Evolutionary conservation across 2,113 vertebrate species (phyloP).

Genomic region (Amphilophus citrinellus): DNA sequence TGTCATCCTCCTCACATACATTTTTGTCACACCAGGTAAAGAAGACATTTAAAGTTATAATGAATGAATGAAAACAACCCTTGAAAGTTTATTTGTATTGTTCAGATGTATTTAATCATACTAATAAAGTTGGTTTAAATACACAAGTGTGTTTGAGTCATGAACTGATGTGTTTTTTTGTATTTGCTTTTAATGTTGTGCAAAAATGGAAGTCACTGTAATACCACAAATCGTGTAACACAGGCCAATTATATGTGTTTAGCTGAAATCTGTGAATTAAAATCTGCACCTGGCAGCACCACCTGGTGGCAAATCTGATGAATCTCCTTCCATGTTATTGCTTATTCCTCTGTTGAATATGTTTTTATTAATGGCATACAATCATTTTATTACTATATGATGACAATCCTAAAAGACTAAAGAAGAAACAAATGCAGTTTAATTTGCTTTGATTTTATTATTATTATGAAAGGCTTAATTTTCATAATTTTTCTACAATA

Average conservation of each 20-base stretch:
- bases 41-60: background rate
- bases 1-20: background rate
- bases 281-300: background rate
- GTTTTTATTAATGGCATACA: background rate
- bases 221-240: background rate
- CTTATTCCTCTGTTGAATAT: background rate
- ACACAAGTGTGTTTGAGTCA: background rate
- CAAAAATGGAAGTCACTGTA: background rate
- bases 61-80: background rate
- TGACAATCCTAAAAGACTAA: background rate
- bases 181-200: background rate
- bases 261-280: background rate
- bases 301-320: background rate
- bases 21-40: background rate
- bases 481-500: background rate
- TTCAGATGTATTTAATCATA: background rate
- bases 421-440: background rate
- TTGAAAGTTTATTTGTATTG: conserved; percentile 12
- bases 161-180: background rate
- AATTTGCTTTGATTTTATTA: background rate
- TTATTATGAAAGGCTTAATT: background rate
- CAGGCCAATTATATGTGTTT: background rate
- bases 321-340: background rate
- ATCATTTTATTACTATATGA: background rate
- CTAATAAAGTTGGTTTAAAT: conserved; percentile 51